Evolutionary conservation across 2,113 vertebrate species (phyloP).

Genomic region (Myotis lucifugus): DNA sequence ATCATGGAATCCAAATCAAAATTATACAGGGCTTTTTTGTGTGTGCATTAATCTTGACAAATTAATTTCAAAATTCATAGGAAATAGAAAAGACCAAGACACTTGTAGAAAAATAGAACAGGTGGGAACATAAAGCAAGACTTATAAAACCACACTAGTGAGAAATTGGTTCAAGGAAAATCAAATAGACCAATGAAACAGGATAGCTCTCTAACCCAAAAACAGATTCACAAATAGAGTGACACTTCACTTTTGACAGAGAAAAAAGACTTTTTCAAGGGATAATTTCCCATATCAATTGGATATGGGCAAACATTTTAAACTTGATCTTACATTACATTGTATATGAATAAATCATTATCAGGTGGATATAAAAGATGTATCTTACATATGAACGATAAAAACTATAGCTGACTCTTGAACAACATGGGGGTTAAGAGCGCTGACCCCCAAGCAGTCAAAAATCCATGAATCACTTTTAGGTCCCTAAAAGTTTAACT

Average conservation of each 20-base stretch:
- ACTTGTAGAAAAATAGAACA: background rate
- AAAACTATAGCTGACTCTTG: background rate
- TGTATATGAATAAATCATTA: slow-evolving; percentile 2
- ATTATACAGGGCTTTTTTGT: background rate
- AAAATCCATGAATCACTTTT: background rate
- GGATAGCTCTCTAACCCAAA: background rate
- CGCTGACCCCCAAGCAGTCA: background rate
- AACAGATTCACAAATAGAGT: background rate
- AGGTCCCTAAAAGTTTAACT: background rate
- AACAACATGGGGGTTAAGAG: background rate
- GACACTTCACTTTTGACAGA: background rate
- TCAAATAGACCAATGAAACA: background rate
- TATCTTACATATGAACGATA: background rate
- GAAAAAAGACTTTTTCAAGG: background rate
- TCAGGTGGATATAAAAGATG: background rate
- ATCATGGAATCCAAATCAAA: background rate
- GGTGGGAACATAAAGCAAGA: background rate
- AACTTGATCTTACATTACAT: background rate
- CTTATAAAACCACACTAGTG: background rate
- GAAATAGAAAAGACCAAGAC: background rate
- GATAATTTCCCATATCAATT: background rate
- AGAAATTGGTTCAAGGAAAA: background rate
- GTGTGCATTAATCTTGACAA: background rate
- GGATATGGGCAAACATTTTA: slow-evolving; percentile 18
- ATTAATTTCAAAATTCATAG: background rate